Base-by-base conservation (phyloP, 2,888 invertebrate genomes). In the Amphipoea oculea region DNA sequence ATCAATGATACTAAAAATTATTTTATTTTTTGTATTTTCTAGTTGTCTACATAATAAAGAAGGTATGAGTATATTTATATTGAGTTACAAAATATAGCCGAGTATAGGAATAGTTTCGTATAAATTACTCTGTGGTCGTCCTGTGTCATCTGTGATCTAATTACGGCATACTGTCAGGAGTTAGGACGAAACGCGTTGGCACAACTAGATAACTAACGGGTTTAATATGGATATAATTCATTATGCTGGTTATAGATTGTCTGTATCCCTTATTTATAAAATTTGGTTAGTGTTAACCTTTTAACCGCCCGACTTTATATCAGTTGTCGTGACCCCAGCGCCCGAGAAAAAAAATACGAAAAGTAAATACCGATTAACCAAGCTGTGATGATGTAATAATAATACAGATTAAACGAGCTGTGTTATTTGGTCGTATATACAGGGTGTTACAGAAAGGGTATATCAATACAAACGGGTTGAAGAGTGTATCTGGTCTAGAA, bases 61-160 rank as follows among this genome's bases (percentile, higher is more conserved):
- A 54, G 54, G 54, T 54, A 54, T 54, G 20, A 17, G 23, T 23
- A 57, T 11, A 60, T 23, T 60, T 11, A 4, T 7, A 7, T 9
- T 9, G 29, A 17, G 29, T 29, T 63, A 20, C 9, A 36, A 63
- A 63, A 63, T 63, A 57, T 54, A 45, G 42, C 4, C 11, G 7
- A n/a, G n/a, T 4, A 36, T 23, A 69, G 45, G 5, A 48, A n/a
- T n/a, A 36, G 73, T 84, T 48, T 72, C 62, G n/a, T 51, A 83
- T 84, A 68, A 85, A 85, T 83, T 67, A 85, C 54, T 63, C 20
- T 23, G 23, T 11, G 4, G 36, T 45, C 36, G 36, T 23, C 68
- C 60, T 60, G 20, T 66, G 62, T 72, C 72, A 72, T 36, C 65
- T 65, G 63, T n/a, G 62, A 80, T 75, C 29, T 72, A 72, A 85